Conservation (phyloP, 2,113 vertebrate species). For the Aegotheles bennettii region DNA sequence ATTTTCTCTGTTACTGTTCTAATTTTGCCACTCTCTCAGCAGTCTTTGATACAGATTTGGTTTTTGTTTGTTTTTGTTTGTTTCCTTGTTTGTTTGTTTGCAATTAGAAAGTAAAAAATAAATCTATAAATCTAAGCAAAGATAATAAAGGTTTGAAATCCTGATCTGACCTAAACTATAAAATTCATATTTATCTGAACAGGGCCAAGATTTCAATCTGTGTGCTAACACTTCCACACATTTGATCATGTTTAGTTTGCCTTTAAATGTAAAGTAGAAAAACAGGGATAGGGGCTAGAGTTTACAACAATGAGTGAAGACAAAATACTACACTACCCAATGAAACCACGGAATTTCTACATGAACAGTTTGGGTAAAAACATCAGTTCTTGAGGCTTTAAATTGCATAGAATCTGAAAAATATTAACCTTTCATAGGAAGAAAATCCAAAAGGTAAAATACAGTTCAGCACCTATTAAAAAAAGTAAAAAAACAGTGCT, state of each 20-base stretch:
- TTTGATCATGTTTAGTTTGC: background rate
- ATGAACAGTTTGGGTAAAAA: conserved; percentile 8
- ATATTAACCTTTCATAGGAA: conserved; percentile 47
- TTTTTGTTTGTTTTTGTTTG: background rate
- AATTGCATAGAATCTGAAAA: conserved; percentile 59
- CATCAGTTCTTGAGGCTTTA: conserved; percentile 25
- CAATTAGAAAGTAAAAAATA: background rate
- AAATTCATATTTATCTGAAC: background rate
- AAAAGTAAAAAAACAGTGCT: conserved; percentile 40
- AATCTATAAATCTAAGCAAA: background rate
- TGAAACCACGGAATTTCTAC: conserved; percentile 7
- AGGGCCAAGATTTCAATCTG: background rate
- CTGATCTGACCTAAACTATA: background rate
- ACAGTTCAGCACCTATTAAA: conserved; percentile 54
- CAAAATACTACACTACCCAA: background rate
- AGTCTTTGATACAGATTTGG: background rate
- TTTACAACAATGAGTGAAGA: background rate
- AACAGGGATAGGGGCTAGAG: background rate
- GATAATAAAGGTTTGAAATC: background rate
- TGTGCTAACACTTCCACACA: background rate
- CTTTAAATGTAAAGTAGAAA: background rate
- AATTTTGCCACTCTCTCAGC: conserved; percentile 30
- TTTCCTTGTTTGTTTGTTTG: background rate
- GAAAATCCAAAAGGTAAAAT: conserved; percentile 67
- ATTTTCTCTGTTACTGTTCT: conserved; percentile 9